phyloP scores from a whole-genome alignment of 2,888 invertebrate species.

The Poecilus cupreus region DNA sequence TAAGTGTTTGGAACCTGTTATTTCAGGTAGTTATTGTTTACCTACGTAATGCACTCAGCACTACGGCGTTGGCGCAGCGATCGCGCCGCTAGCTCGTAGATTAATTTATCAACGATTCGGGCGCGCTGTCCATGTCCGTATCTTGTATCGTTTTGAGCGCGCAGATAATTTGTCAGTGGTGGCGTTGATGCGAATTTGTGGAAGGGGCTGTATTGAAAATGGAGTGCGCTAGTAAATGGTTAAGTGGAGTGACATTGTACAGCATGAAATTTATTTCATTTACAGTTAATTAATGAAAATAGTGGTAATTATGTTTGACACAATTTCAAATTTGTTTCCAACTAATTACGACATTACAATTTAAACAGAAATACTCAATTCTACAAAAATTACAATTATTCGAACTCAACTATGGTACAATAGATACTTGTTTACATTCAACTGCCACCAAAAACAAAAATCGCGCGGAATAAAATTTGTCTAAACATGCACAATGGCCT shows the following conservation, averaged over 20 bases:
- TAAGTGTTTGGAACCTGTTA: constrained; percentile 58
- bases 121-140: constrained; percentile 33
- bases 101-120: constrained; percentile 55
- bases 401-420: not conserved
- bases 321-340: constrained; percentile 2
- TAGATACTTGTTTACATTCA: not conserved
- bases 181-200: not conserved
- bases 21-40: constrained; percentile 58
- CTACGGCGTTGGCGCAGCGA: constrained; percentile 2
- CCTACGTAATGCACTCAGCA: constrained; percentile 52
- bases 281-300: constrained; percentile 21
- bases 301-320: not conserved
- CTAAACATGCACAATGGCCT: not conserved
- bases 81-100: constrained; percentile 14
- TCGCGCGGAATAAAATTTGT: constrained; percentile 3
- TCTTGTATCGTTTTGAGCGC: constrained; percentile 45
- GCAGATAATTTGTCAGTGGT: constrained; percentile 42
- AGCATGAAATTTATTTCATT: constrained; percentile 20
- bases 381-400: constrained; percentile 8
- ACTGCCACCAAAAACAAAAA: constrained; percentile 13
- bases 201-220: not conserved
- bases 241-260: not conserved
- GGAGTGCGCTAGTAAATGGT: not conserved
- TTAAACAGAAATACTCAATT: constrained; percentile 15
- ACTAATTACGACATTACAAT: constrained; percentile 23